Evolutionary conservation across 2,888 invertebrate species (phyloP), one percentile per base, ranked within the genome.

Genomic region (Hypercompe scribonia): DNA sequence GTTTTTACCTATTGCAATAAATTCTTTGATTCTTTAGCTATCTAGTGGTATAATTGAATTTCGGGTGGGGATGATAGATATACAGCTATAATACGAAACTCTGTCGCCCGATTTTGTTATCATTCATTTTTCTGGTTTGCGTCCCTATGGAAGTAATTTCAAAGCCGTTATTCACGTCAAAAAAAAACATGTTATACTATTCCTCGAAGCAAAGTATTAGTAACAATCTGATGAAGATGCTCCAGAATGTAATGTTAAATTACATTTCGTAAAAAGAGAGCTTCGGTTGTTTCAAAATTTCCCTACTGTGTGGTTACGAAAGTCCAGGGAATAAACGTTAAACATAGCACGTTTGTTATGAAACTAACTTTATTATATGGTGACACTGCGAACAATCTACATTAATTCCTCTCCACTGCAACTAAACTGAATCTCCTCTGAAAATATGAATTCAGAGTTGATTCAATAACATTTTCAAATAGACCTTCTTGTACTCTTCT

Each of bases 381-480:
- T 18, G 76, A 73, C 75, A 77, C 72, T 73, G 71, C 71, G 72
- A 73, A 72, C 71, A 79, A 71, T 67, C 39, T 75, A 78, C 74
- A 84, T 82, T 80, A 81, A 83, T 84, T 83, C 80, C 77, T 69
- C 73, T 78, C 21, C n/a, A 39, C 84, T 85, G 78, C 80, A 77
- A 82, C 75, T 65, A 87, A 87, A 89, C 88, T 89, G 78, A 86
- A 86, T 87, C 75, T 81, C 54, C 78, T 80, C 76, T 74, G 81
- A 85, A 87, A 87, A 89, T 88, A 84, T 85, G 78, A 88, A 81
- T 85, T 83, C 76, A 78, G 76, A 87, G 81, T 81, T 71, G 79
- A 85, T 86, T 88, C 81, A 84, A 75, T 72, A 79, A 85, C 85
- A 79, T 85, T 84, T 1, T 71, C 78, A 77, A 82, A 78, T 80